Percentiles rank a stretch among this genome's conserved stretches.
Conservation (phyloP, 92 coral and sea anemone species). For the Desmophyllum pertusum region DNA sequence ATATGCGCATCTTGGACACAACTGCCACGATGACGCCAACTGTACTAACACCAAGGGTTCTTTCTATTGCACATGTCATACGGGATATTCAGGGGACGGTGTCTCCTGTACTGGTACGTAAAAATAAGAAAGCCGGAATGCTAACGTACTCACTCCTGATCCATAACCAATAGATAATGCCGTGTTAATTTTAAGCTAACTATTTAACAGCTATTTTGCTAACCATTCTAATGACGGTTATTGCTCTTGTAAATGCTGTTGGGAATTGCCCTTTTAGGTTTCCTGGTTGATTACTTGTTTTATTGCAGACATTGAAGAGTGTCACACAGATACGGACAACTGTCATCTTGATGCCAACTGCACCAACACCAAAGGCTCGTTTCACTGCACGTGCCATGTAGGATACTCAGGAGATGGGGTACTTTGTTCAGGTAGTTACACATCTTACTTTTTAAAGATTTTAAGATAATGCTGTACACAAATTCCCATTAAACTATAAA, state of each 20-base stretch:
- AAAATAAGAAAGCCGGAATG: not conserved
- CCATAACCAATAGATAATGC: constrained; percentile 12
- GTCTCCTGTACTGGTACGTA: constrained; percentile 51
- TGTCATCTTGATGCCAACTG: constrained; percentile 79
- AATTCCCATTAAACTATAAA: not conserved
- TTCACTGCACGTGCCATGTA: constrained; percentile 77
- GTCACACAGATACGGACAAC: constrained; percentile 38
- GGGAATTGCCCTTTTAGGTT: not conserved
- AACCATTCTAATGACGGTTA: not conserved
- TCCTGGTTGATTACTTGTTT: not conserved
- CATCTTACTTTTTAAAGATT: not conserved
- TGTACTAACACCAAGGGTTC: constrained; percentile 81
- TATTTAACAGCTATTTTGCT: not conserved
- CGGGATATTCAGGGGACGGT: constrained; percentile 64
- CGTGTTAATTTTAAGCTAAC: not conserved
- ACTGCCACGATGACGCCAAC: constrained; percentile 77
- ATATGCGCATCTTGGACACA: constrained; percentile 64
- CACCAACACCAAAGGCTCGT: constrained; percentile 86
- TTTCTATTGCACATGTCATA: constrained; percentile 61
- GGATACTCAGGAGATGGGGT: constrained; percentile 90
- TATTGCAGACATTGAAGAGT: constrained; percentile 35
- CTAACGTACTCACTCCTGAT: constrained; percentile 32
- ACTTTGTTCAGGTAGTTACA: constrained; percentile 53
- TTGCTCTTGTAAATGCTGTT: not conserved
- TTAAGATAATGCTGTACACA: not conserved